Conservation (phyloP, 2,888 invertebrate species). For the Chrysina gloriosa region DNA sequence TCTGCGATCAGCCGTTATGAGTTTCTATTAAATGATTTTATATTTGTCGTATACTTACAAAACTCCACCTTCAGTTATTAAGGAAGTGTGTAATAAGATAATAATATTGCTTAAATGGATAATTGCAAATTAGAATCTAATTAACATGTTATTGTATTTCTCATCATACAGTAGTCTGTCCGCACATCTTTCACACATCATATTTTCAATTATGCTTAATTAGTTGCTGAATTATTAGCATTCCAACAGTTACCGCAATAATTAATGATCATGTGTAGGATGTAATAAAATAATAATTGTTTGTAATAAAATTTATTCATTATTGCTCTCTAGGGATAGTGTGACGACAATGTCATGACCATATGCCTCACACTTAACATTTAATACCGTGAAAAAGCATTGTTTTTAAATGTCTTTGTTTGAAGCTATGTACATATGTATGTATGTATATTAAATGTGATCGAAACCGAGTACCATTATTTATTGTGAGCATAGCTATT, state of each 20-base stretch:
- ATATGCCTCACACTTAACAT: not conserved
- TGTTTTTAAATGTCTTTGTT: not conserved
- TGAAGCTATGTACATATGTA: too few species aligned
- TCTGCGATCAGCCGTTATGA: too few species aligned
- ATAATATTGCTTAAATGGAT: too few species aligned
- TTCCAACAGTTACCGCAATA: not conserved
- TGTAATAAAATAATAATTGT: not conserved
- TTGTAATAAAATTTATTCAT: not conserved
- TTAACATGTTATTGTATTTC: not conserved
- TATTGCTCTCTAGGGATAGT: not conserved
- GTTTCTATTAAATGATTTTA: too few species aligned
- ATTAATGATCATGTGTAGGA: slow-evolving; percentile 1
- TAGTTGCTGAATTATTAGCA: not conserved
- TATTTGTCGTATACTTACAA: too few species aligned
- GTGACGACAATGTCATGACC: not conserved
- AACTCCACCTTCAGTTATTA: too few species aligned
- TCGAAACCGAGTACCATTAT: too few species aligned
- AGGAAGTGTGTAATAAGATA: too few species aligned
- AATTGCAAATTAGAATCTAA: too few species aligned
- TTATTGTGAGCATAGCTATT: too few species aligned
- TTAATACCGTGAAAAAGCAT: not conserved
- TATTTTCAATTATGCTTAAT: not conserved
- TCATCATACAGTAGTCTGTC: not conserved
- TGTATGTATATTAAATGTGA: too few species aligned
- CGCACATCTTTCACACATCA: not conserved